Evolutionary conservation across 2,888 invertebrate genomes (phyloP).

Genomic region (Lissonota sp.): DNA sequence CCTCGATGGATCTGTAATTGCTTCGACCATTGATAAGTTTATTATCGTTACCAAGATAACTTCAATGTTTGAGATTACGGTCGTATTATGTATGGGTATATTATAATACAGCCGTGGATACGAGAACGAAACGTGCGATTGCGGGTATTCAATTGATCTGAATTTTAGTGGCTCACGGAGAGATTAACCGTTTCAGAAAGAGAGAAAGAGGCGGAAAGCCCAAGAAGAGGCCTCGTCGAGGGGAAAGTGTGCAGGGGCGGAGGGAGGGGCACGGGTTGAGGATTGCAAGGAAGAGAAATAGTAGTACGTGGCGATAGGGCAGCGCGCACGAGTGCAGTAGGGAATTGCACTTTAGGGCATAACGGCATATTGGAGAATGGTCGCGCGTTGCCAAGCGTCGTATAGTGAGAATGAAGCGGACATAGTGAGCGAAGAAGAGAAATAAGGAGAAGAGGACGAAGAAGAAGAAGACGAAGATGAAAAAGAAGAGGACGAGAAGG

Average conservation of each 20-base stretch:
- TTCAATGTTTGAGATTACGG: too few species aligned
- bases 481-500: slow-evolving; percentile 60
- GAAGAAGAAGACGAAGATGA: slow-evolving; percentile 24
- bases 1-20: slow-evolving; percentile 42
- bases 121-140: neutral
- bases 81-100: too few species aligned
- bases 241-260: neutral
- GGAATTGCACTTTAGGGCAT: slow-evolving; percentile 80
- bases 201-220: neutral
- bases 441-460: slow-evolving; percentile 14
- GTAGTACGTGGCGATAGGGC: slow-evolving; percentile 47
- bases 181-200: slow-evolving; percentile 22
- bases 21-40: slow-evolving; percentile 44
- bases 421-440: slow-evolving; percentile 20
- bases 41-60: too few species aligned
- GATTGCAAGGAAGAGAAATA: slow-evolving; percentile 27
- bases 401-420: slow-evolving; percentile 52
- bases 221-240: too few species aligned
- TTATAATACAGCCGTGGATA: too few species aligned
- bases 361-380: slow-evolving; percentile 77
- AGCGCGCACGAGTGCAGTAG: slow-evolving; percentile 61
- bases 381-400: slow-evolving; percentile 65
- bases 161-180: slow-evolving; percentile 6
- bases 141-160: neutral
- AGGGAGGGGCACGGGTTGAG: slow-evolving; percentile 19